Percentiles rank a stretch among this genome's conserved stretches.
Conservation (phyloP, 2,888 invertebrate genomes). For the Pammene fasciana region DNA sequence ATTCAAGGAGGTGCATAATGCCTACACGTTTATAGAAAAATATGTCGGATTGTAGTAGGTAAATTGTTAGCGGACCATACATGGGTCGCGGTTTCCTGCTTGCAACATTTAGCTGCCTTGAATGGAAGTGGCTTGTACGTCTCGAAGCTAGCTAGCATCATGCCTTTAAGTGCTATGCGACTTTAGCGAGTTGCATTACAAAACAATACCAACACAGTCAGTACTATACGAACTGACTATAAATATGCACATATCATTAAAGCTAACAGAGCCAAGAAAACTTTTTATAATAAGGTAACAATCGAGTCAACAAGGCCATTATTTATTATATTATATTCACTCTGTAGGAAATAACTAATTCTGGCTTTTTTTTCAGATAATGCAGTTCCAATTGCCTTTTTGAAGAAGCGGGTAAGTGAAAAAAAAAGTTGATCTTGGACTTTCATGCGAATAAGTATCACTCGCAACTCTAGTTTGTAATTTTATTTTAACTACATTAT, state of each 20-base stretch:
- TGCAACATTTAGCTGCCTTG: constrained; percentile 27
- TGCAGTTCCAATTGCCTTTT: constrained; percentile 53
- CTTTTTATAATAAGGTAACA: too few species aligned
- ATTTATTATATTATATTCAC: too few species aligned
- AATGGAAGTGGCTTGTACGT: constrained; percentile 26
- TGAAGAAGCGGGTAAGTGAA: constrained; percentile 57
- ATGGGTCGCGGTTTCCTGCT: constrained; percentile 24
- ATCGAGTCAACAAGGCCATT: too few species aligned
- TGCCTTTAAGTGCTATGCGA: constrained; percentile 12
- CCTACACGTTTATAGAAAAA: constrained; percentile 15
- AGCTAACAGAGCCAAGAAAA: neutral
- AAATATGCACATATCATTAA: neutral
- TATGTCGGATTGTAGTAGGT: constrained; percentile 14
- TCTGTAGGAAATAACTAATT: neutral
- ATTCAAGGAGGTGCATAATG: neutral
- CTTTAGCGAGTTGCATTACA: constrained; percentile 3
- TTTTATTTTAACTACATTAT: too few species aligned
- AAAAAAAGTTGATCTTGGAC: too few species aligned
- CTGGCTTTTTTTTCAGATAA: constrained; percentile 51
- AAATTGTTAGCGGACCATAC: constrained; percentile 17
- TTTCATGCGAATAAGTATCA: too few species aligned
- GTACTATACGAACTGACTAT: neutral
- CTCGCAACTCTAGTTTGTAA: neutral
- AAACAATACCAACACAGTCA: neutral
- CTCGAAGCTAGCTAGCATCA: constrained; percentile 7